Conservation (phyloP, 37 sponge, comb jelly and placozoan species). For the Chondrilla cf. caribensis region DNA sequence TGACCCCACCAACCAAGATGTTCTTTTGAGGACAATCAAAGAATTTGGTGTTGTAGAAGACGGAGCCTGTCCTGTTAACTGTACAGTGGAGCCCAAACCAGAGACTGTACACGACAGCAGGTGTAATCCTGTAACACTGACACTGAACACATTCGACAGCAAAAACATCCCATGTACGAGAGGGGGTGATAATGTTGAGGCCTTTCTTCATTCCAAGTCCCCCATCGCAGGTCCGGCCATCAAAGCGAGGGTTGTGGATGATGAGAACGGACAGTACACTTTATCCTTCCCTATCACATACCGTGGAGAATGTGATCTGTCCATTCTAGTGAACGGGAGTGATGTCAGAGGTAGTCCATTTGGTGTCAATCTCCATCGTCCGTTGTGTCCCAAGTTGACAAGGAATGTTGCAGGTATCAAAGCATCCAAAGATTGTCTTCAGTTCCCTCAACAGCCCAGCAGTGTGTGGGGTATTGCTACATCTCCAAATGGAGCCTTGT, state of each 20-base stretch:
- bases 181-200: neutral
- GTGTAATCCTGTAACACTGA: neutral
- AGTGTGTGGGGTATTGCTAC: neutral
- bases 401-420: too few relatives aligned
- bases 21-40: neutral
- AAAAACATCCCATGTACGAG: neutral
- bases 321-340: neutral
- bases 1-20: neutral
- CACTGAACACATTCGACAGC: neutral
- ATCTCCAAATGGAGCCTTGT: constrained; percentile 7
- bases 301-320: constrained; percentile 2
- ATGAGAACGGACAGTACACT: neutral
- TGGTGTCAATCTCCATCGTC: too few relatives aligned
- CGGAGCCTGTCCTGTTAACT: constrained; percentile 1
- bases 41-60: neutral
- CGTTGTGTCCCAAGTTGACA: too few relatives aligned
- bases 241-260: neutral
- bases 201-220: neutral
- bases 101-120: neutral
- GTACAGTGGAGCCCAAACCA: neutral
- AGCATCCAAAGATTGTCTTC: neutral
- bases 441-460: neutral
- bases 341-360: neutral
- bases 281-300: neutral
- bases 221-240: constrained; percentile 5